Evolutionary conservation across 2,113 vertebrate genomes (phyloP).

Genomic region (Lepisosteus osseus): DNA sequence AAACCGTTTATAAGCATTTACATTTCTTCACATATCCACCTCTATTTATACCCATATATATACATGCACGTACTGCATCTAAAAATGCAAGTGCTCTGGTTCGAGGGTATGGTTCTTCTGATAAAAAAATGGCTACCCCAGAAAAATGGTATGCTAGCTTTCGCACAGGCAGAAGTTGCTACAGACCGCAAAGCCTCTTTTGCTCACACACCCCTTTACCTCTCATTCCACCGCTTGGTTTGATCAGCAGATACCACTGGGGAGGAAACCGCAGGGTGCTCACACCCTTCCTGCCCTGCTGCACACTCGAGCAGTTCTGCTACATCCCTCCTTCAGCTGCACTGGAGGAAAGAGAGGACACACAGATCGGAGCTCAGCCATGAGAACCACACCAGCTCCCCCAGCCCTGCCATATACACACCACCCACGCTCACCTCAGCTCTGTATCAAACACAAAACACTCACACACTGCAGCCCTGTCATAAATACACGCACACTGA

Average conservation of each 20-base stretch:
- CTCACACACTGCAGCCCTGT: not conserved
- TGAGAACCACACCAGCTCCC: constrained; percentile 32
- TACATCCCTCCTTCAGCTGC: constrained; percentile 21
- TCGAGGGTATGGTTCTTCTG: too few relatives aligned
- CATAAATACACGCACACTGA: not conserved
- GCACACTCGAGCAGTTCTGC: constrained; percentile 42
- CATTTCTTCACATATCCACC: too few relatives aligned
- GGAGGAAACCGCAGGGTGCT: constrained; percentile 67
- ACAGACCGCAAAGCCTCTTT: constrained; percentile 49
- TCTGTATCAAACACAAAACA: not conserved
- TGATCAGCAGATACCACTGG: constrained; percentile 49
- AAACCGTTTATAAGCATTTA: too few relatives aligned
- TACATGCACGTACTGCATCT: too few relatives aligned
- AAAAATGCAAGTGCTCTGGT: too few relatives aligned
- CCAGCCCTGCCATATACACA: not conserved
- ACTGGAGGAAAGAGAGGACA: too few relatives aligned
- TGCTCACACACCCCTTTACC: constrained; percentile 57
- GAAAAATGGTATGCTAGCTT: too few relatives aligned
- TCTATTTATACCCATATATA: too few relatives aligned
- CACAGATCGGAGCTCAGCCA: constrained; percentile 47
- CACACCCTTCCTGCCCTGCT: constrained; percentile 68
- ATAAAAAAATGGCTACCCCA: too few relatives aligned
- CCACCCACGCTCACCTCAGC: too few relatives aligned
- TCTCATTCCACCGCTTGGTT: constrained; percentile 31
- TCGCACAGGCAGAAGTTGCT: not conserved